These are phyloP conservation scores for Anagrus nilaparvatae DNA, from an alignment of 1,140 invertebrate species.

Conservation along the genomic window DNA sequence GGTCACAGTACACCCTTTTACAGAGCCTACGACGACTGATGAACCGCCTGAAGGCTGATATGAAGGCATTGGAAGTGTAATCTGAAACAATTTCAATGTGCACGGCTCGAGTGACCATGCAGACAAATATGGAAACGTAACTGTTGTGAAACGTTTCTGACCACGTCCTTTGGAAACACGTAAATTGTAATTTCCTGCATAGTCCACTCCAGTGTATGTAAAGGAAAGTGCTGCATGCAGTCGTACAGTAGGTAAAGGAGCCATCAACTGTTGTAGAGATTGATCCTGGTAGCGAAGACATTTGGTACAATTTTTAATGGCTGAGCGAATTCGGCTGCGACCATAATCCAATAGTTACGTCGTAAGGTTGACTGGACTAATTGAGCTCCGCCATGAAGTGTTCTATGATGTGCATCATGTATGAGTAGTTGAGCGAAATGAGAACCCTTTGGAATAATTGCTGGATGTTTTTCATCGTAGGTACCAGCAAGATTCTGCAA, in stretches of 20 bases:
- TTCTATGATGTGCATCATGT: conserved; percentile 16
- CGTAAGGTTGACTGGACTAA: too few relatives aligned
- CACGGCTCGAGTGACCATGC: background rate
- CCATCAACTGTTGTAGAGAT: conserved; percentile 3
- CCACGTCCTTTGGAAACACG: background rate
- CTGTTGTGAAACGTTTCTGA: background rate
- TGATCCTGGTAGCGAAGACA: too few relatives aligned
- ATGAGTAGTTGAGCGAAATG: conserved; percentile 18
- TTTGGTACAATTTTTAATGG: too few relatives aligned
- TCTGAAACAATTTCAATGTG: background rate
- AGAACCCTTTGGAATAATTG: conserved; percentile 19
- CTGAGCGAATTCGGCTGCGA: too few relatives aligned
- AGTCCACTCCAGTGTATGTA: background rate
- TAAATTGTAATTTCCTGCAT: background rate
- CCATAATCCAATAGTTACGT: too few relatives aligned
- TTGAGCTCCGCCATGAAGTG: too few relatives aligned
- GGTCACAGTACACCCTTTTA: background rate
- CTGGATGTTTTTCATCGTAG: conserved; percentile 20
- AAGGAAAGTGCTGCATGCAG: background rate
- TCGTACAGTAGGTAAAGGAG: background rate
- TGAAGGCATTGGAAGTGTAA: conserved; percentile 3
- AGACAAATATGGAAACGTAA: background rate
- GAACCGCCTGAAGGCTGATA: conserved; percentile 6
- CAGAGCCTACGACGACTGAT: conserved; percentile 4
- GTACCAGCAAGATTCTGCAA: conserved; percentile 15